phyloP scores from a whole-genome alignment of 2,888 invertebrate genomes.

The Ceriagrion tenellum region DNA sequence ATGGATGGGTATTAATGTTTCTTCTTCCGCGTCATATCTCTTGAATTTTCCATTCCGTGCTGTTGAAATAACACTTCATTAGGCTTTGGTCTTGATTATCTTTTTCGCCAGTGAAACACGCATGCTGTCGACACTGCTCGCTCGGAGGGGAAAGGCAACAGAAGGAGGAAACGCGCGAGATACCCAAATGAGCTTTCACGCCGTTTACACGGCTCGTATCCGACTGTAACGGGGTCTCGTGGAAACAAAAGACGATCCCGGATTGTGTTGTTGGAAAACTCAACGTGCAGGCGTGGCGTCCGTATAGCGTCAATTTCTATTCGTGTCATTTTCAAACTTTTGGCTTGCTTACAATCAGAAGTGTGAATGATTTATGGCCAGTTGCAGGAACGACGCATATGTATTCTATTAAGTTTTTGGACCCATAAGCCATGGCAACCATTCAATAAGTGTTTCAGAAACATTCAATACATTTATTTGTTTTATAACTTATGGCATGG shows the following conservation, averaged over 20 bases:
- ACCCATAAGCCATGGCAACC: too few species aligned
- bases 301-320: not conserved
- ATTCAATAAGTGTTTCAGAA: too few species aligned
- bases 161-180: not conserved
- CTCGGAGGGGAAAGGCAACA: not conserved
- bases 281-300: not conserved
- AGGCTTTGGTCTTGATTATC: not conserved
- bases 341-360: not conserved
- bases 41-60: too few species aligned
- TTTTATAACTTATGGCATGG: too few species aligned
- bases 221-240: not conserved
- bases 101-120: too few species aligned
- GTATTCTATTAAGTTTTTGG: too few species aligned
- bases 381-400: too few species aligned
- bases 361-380: too few species aligned
- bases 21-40: not conserved
- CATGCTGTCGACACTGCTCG: not conserved
- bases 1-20: not conserved
- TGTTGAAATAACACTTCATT: not conserved
- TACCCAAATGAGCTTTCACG: not conserved
- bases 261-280: not conserved
- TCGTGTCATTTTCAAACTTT: not conserved
- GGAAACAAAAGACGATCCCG: not conserved
- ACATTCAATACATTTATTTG: too few species aligned
- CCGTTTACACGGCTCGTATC: not conserved